phyloP scores from a whole-genome alignment of 53 echinoderm and acorn worm species.

The Holothuria leucospilota region DNA sequence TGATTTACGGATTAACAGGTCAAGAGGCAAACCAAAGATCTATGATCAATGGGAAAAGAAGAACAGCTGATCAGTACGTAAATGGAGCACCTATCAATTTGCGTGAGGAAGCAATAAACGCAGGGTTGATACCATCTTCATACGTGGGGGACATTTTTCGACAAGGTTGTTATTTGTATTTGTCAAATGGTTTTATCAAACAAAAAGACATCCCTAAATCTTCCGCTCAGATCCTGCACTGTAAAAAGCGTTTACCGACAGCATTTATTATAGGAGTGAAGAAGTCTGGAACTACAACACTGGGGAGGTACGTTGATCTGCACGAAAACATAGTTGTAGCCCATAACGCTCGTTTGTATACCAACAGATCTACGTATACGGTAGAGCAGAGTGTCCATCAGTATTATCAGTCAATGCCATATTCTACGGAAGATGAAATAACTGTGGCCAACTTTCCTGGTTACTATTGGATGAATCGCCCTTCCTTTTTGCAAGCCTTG shows the following conservation, averaged over 20 bases:
- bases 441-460: constrained; percentile 17
- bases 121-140: neutral
- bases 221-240: neutral
- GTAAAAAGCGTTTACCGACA: constrained; percentile 30
- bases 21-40: no score
- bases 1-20: no score
- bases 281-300: constrained; percentile 24
- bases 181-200: neutral
- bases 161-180: neutral
- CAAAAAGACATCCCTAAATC: neutral
- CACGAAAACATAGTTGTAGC: neutral
- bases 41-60: no score
- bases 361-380: neutral
- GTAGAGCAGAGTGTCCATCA: neutral
- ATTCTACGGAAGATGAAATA: neutral
- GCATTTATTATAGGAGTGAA: constrained; percentile 56
- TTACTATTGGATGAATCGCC: neutral
- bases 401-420: neutral
- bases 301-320: neutral
- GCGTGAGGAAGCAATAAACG: neutral
- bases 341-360: neutral
- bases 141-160: neutral
- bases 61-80: neutral
- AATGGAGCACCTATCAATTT: neutral
- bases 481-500: neutral